Evolutionary conservation across 2,113 vertebrate genomes (phyloP), one percentile per base, ranked within the genome.

Genomic region (Natator depressus): DNA sequence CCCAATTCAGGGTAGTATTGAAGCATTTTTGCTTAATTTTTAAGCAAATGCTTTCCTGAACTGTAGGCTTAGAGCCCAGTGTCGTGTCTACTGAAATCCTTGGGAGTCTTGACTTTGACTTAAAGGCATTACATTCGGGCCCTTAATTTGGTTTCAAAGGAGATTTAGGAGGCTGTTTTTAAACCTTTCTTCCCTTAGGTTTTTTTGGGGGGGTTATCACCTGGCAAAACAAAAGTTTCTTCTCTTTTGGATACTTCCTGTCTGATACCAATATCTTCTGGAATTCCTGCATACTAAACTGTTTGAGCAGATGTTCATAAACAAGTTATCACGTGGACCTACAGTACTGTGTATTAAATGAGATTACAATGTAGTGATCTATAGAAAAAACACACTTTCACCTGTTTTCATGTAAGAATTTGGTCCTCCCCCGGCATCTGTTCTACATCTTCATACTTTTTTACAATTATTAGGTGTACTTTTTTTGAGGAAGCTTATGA

Each of bases 1-100:
- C 54, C 72, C 49, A 1, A 27, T 3, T 31, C 25, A 17, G 93
- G 50, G 0, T 7, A 12, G 35, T 1, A 0, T 42, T 6, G 24
- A 76, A 46, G 24, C 42, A 78, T 47, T 72, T 72, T 20, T 80
- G 49, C 31, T n/a, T n/a, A 3, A 6, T 46, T 53, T n/a, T 5
- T 0, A 9, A 3, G 47, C 1, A 7, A 11, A 31, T 51, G 20
- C 47, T 84, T 72, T 46, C 38, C 90, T 81, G 81, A 19, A 13
- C 65, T 31, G 9, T 4, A 0, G 49, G 10, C 75, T 78, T 46
- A 65, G 81, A 38, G 35, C 4, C 69, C 10, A 14, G 12, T 79
- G 46, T 6, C 24, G 83, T 76, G 83, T 75, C 69, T 55, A 79
- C 16, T 4, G 14, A 38, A 5, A 51, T 5, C 25, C 80, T 78